Percentiles rank a stretch among this genome's conserved stretches.
Evolutionary conservation across 1,140 invertebrate genomes (phyloP).

Genomic region (Neodiprion lecontei): DNA sequence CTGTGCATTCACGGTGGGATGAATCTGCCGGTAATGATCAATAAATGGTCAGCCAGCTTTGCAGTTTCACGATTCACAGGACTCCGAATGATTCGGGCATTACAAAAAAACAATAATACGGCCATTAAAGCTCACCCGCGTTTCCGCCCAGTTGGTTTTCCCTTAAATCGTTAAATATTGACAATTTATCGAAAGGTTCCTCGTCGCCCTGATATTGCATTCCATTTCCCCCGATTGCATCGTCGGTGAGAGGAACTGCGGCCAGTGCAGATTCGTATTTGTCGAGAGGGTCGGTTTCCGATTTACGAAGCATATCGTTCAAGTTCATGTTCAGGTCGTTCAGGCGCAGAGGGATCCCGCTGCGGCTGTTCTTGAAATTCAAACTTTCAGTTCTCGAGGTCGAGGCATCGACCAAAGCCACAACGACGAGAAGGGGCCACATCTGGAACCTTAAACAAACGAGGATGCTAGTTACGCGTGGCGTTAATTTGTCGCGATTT

Average conservation of each 20-base stretch:
- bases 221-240: not conserved
- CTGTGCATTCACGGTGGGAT: no score
- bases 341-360: no score
- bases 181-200: not conserved
- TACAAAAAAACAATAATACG: no score
- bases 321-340: no score
- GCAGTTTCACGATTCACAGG: no score
- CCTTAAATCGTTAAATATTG: not conserved
- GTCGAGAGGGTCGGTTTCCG: not conserved
- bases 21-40: no score
- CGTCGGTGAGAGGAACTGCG: no score
- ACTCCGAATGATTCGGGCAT: no score
- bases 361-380: not conserved
- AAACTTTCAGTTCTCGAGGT: conserved; percentile 22
- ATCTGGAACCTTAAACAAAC: conserved; percentile 24
- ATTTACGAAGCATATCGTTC: not conserved
- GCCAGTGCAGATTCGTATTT: not conserved
- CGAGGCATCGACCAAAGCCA: conserved; percentile 22
- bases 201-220: no score
- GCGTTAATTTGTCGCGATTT: no score
- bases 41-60: no score
- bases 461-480: no score
- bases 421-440: conserved; percentile 22
- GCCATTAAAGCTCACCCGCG: not conserved
- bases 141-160: not conserved